Conservation (phyloP, 2,797 vertebrate species). For the Betta splendens region DNA sequence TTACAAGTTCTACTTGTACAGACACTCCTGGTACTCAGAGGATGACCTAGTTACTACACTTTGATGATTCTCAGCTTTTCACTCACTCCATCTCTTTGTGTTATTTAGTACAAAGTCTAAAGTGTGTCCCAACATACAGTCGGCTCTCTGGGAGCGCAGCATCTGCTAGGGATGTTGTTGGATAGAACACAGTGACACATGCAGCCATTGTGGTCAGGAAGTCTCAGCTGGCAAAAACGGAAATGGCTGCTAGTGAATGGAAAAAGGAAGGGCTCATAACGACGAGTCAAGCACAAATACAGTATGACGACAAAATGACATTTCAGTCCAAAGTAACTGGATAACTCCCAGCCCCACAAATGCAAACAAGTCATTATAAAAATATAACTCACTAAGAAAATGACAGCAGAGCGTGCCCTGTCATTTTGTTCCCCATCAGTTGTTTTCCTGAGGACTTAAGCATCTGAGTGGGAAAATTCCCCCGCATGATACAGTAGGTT, state of each 20-base stretch:
- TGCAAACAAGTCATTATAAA: neutral
- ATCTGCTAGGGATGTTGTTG: conserved; percentile 47
- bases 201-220: conserved; percentile 57
- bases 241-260: conserved; percentile 63
- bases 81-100: no score
- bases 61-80: no score
- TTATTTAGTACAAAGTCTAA: no score
- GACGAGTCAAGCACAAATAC: conserved; percentile 23
- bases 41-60: no score
- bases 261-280: conserved; percentile 65
- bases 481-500: conserved; percentile 20
- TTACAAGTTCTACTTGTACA: neutral
- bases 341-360: conserved; percentile 7
- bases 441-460: conserved; percentile 1
- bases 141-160: conserved; percentile 25
- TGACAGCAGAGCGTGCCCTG: conserved; percentile 1
- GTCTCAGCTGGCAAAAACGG: conserved; percentile 63
- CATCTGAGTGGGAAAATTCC: conserved; percentile 10
- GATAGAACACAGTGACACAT: conserved; percentile 26
- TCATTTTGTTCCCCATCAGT: conserved; percentile 1
- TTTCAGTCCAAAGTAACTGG: neutral
- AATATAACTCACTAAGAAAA: conserved; percentile 12
- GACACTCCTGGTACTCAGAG: neutral
- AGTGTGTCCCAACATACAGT: neutral
- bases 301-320: neutral